Conservation (phyloP, 2,797 vertebrate genomes). For the Eulemur rubriventer region DNA sequence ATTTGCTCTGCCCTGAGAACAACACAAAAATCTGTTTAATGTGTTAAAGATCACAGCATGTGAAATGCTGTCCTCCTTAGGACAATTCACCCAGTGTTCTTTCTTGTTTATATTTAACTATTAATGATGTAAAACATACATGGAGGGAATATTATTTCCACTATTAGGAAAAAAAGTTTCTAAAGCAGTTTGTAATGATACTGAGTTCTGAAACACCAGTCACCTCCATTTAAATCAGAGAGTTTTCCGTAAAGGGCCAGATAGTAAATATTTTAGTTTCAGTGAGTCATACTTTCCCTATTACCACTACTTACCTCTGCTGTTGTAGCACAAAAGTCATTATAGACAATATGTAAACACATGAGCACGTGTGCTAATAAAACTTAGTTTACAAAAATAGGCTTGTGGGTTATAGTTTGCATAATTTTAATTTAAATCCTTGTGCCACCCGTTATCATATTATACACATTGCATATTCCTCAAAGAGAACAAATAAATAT, state of each 20-base stretch:
- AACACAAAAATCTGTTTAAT: background rate
- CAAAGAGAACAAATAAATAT: background rate
- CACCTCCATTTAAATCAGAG: background rate
- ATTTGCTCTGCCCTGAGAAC: background rate
- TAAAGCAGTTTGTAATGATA: background rate
- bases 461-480: background rate
- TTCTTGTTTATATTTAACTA: background rate
- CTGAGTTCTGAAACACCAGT: background rate
- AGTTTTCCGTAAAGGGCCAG: background rate
- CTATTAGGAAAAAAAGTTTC: background rate
- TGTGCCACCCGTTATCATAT: background rate
- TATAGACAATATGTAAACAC: background rate
- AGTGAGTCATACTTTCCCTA: background rate
- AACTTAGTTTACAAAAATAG: background rate
- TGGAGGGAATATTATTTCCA: background rate
- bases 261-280: background rate
- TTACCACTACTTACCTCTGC: background rate
- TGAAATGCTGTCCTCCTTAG: background rate
- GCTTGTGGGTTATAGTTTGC: background rate
- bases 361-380: fast-evolving
- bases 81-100: background rate
- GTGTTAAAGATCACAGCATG: background rate
- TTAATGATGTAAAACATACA: background rate
- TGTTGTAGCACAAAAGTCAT: background rate
- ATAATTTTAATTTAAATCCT: background rate